Percentiles rank a stretch among this genome's conserved stretches.
Conservation (phyloP, 1,140 invertebrate genomes). For the Bombyx mandarina region DNA sequence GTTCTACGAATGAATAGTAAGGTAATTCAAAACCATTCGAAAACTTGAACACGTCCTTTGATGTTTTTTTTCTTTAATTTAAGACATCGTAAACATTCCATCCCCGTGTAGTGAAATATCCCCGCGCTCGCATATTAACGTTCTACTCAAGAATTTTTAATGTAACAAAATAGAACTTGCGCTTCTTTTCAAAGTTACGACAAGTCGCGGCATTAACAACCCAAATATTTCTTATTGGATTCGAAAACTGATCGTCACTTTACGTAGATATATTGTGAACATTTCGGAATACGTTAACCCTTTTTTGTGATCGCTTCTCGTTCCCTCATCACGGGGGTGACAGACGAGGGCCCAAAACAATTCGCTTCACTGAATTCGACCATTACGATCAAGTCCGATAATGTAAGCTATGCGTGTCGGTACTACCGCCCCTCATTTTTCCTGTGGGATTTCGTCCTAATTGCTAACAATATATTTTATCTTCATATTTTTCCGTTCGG, state of each 20-base stretch:
- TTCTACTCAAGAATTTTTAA: too few species aligned
- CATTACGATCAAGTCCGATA: conserved; percentile 23
- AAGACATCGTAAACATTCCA: too few species aligned
- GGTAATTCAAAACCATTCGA: too few species aligned
- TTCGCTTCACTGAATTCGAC: conserved; percentile 16
- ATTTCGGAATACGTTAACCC: conserved; percentile 27
- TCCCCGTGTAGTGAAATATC: too few species aligned
- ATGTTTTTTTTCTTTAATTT: too few species aligned
- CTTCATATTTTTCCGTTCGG: not conserved
- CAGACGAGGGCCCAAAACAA: conserved; percentile 24
- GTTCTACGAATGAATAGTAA: too few species aligned
- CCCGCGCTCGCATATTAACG: too few species aligned
- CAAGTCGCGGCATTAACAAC: conserved; percentile 16
- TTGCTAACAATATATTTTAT: conserved; percentile 6
- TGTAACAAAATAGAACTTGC: too few species aligned
- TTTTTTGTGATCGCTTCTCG: conserved; percentile 28
- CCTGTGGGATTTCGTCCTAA: conserved; percentile 2
- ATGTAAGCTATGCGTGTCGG: conserved; percentile 6
- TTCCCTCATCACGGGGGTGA: conserved; percentile 29
- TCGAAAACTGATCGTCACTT: conserved; percentile 28
- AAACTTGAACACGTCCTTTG: too few species aligned
- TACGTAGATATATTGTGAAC: conserved; percentile 31
- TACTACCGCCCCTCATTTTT: not conserved
- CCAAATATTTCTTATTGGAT: conserved; percentile 22
- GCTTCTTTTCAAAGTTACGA: not conserved